Percentiles rank a stretch among this genome's conserved stretches.
These are phyloP conservation scores for Microtus richardsoni DNA, from an alignment of 2,113 vertebrate species.

Conservation along the genomic window DNA sequence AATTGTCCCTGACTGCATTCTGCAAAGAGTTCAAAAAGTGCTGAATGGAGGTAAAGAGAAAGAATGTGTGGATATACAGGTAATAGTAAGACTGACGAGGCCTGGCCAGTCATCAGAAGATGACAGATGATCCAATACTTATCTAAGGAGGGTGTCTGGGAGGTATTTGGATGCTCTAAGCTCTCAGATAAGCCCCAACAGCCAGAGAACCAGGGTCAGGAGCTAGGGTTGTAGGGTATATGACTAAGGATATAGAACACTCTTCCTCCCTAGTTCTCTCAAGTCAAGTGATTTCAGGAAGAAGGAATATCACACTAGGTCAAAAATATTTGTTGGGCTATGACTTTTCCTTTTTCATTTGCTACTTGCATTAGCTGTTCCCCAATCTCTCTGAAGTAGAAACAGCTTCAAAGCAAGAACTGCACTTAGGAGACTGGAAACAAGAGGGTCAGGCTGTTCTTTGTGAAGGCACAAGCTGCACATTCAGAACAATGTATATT, in stretches of 20 bases:
- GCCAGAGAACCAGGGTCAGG: background rate
- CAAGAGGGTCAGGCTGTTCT: accelerated
- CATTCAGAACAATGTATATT: background rate
- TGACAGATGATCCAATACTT: slow-evolving; percentile 1
- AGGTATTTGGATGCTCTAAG: background rate
- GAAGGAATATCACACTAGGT: accelerated
- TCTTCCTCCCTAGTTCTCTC: background rate
- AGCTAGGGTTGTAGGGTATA: background rate
- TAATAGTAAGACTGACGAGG: slow-evolving; percentile 7
- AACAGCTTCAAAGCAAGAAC: background rate
- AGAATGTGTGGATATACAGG: background rate
- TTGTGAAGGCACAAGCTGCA: background rate
- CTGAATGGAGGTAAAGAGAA: background rate
- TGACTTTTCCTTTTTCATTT: accelerated
- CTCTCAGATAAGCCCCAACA: background rate
- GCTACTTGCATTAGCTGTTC: background rate
- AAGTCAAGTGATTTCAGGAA: background rate
- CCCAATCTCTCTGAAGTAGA: background rate
- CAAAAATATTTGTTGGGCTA: background rate
- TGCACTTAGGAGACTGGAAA: background rate
- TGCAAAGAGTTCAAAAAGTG: background rate
- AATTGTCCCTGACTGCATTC: background rate
- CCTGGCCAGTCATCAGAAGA: background rate
- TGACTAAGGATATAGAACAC: no score
- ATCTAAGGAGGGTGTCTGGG: background rate